phyloP scores from a whole-genome alignment of 1,140 invertebrate species.

The Belonocnema kinseyi region DNA sequence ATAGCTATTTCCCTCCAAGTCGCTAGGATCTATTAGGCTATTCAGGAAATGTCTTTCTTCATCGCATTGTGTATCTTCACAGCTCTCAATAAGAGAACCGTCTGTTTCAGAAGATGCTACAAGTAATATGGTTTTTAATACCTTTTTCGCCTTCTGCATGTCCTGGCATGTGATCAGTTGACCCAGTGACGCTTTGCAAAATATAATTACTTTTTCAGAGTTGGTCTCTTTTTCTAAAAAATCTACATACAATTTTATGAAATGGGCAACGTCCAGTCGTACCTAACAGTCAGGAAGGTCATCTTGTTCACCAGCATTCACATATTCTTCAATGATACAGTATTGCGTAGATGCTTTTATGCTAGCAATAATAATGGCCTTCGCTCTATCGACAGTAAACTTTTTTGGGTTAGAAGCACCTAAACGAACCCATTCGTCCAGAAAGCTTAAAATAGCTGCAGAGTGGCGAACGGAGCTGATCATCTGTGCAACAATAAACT shows the following conservation, averaged over 20 bases:
- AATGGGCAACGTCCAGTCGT: too few species aligned
- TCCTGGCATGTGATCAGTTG: background rate
- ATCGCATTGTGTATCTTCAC: background rate
- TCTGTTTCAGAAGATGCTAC: slow-evolving; percentile 26
- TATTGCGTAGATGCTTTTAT: background rate
- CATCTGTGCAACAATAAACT: too few species aligned
- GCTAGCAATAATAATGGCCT: slow-evolving; percentile 43
- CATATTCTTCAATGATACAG: slow-evolving; percentile 35
- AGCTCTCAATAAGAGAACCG: background rate
- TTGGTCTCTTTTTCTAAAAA: too few species aligned
- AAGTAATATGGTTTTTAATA: slow-evolving; percentile 33
- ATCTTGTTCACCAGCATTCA: slow-evolving; percentile 6
- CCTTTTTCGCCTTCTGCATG: background rate
- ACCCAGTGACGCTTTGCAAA: too few species aligned
- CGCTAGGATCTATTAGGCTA: background rate
- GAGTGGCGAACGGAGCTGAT: slow-evolving; percentile 13
- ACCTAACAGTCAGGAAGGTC: background rate
- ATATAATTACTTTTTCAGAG: too few species aligned
- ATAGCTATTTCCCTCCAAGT: too few species aligned
- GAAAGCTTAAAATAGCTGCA: background rate
- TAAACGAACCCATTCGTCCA: slow-evolving; percentile 34
- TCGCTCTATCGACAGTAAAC: slow-evolving; percentile 43
- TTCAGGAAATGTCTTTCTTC: background rate
- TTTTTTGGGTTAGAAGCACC: slow-evolving; percentile 40
- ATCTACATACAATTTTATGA: too few species aligned